Conservation (phyloP, 2,113 vertebrate species). For the Plestiodon gilberti region DNA sequence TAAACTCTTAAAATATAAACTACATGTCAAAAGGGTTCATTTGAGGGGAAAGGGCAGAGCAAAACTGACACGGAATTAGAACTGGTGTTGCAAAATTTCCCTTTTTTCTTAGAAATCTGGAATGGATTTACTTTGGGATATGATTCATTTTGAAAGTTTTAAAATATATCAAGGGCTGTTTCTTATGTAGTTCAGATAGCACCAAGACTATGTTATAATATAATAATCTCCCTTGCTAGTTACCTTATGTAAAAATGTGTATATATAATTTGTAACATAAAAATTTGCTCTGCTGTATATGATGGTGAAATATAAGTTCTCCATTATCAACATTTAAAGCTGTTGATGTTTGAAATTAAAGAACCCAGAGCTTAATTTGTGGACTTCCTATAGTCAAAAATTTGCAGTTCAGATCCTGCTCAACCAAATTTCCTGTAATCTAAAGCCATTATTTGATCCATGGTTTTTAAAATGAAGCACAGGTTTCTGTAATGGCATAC, state of each 20-base stretch:
- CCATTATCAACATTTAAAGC: neutral
- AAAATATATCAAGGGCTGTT: neutral
- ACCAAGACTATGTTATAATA: neutral
- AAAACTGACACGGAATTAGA: conserved; percentile 10
- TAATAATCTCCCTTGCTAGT: neutral
- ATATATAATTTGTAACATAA: neutral
- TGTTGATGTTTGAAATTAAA: neutral
- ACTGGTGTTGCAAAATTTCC: conserved; percentile 4
- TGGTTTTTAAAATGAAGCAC: neutral
- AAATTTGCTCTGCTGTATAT: neutral
- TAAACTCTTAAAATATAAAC: neutral
- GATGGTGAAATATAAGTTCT: neutral
- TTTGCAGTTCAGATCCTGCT: neutral
- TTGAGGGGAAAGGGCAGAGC: conserved; percentile 14
- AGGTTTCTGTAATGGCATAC: neutral
- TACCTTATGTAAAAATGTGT: neutral
- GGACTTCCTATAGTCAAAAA: neutral
- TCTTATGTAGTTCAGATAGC: conserved; percentile 8
- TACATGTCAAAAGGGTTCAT: conserved; percentile 17
- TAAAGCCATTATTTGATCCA: neutral
- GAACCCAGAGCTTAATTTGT: neutral
- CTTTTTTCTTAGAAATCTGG: conserved; percentile 24
- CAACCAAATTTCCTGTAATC: neutral
- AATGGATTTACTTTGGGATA: conserved; percentile 14
- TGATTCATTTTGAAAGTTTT: conserved; percentile 28